A percentile compares a stretch with the other conserved stretches of the same genome.
phyloP scores from a whole-genome alignment of 2,113 vertebrate genomes.

The Chiloscyllium plagiosum region DNA sequence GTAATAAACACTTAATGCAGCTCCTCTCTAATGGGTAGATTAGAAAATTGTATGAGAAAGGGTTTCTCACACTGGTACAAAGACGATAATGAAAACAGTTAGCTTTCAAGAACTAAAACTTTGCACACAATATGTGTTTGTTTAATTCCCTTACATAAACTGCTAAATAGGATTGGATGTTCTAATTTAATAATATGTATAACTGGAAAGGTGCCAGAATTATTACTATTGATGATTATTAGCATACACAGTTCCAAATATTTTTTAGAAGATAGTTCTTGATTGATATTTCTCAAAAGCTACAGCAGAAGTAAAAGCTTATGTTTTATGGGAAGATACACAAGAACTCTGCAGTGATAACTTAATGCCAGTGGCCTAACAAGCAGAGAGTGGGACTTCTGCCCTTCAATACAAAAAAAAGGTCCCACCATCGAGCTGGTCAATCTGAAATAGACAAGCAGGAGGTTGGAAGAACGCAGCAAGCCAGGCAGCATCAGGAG shows the following conservation, averaged over 20 bases:
- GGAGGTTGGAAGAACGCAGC: no score
- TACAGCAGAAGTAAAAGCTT: neutral
- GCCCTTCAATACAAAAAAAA: no score
- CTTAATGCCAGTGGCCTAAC: no score
- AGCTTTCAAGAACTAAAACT: neutral
- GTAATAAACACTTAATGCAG: neutral
- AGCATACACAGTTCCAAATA: neutral
- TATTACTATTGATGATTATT: neutral
- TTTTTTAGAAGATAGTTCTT: neutral
- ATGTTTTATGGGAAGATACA: no score
- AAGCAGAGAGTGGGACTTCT: no score
- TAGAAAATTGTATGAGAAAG: neutral
- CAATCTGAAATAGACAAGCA: no score
- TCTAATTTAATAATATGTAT: neutral
- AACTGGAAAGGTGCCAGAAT: neutral
- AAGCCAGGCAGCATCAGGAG: no score
- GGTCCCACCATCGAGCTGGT: no score
- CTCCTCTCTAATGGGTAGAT: neutral
- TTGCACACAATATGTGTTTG: neutral
- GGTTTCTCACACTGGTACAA: neutral
- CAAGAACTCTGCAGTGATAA: no score
- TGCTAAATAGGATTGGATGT: neutral
- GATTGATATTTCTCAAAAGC: neutral
- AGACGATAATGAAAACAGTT: neutral
- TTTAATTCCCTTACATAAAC: neutral